Percentiles rank a stretch among this genome's conserved stretches.
These are phyloP conservation scores for Platyrinchus mystaceus DNA, from an alignment of 2,797 vertebrate genomes.

Conservation along the genomic window DNA sequence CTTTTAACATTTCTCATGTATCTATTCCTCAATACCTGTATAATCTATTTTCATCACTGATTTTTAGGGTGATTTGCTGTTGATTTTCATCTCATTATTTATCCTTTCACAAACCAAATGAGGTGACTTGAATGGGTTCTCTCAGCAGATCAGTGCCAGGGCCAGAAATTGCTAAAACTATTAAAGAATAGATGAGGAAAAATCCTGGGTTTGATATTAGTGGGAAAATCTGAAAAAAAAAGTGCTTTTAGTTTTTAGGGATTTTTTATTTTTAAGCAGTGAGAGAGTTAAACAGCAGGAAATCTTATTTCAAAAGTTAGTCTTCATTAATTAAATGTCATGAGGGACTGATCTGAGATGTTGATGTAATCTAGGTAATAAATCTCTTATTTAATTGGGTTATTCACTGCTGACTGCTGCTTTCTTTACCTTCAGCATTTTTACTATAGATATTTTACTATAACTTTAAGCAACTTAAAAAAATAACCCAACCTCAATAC, in stretches of 20 bases:
- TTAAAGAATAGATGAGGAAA: not conserved
- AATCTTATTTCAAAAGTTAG: not conserved
- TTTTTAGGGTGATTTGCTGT: not conserved
- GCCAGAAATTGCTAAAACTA: not conserved
- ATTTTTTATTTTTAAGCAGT: not conserved
- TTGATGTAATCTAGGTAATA: not conserved
- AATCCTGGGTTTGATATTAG: not conserved
- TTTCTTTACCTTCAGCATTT: not conserved
- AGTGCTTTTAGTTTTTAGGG: not conserved
- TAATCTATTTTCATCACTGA: not conserved
- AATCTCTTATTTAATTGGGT: not conserved
- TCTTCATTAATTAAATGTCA: not conserved
- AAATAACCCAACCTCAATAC: not conserved
- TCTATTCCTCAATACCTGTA: not conserved
- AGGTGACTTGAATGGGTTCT: not conserved
- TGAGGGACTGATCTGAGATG: not conserved
- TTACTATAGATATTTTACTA: not conserved
- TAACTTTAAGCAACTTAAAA: not conserved
- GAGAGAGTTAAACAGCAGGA: not conserved
- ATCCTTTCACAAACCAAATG: not conserved
- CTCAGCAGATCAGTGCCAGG: not conserved
- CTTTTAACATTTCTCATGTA: not conserved
- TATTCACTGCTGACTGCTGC: not conserved
- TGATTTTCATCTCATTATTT: not conserved
- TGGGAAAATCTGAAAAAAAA: not conserved